These are phyloP conservation scores for Pteromalus puparum DNA, from an alignment of 1,140 invertebrate species.

Conservation along the genomic window DNA sequence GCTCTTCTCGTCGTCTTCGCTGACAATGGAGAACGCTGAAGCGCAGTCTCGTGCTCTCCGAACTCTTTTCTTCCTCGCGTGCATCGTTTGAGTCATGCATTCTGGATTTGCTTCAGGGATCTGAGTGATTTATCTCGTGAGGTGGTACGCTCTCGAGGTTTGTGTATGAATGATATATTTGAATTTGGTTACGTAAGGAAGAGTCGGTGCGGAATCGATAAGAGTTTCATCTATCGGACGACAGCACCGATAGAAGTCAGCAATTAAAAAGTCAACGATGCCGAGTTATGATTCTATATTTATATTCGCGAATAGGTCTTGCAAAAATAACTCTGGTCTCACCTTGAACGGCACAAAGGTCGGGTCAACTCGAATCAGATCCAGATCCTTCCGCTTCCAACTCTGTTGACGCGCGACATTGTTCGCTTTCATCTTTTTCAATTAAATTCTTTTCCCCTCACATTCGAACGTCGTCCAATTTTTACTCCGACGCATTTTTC, in stretches of 20 bases:
- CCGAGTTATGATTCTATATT: neutral
- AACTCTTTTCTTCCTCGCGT: neutral
- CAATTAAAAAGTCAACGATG: neutral
- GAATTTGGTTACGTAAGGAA: neutral
- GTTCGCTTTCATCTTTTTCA: too few relatives aligned
- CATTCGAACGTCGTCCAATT: neutral
- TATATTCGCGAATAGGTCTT: neutral
- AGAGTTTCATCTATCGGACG: too few relatives aligned
- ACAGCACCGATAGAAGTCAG: too few relatives aligned
- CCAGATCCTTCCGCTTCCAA: too few relatives aligned
- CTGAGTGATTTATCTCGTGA: neutral
- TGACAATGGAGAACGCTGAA: slow-evolving; percentile 1
- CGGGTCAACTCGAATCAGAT: neutral
- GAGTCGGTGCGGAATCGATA: too few relatives aligned
- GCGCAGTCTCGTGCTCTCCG: neutral
- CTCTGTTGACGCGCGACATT: too few relatives aligned
- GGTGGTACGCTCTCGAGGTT: neutral
- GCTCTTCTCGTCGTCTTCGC: neutral
- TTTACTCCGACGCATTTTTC: neutral
- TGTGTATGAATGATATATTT: too few relatives aligned
- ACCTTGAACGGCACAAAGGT: neutral
- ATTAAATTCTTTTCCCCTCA: too few relatives aligned
- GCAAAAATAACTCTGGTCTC: neutral
- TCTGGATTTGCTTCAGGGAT: neutral
- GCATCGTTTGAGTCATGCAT: neutral